These are phyloP conservation scores for Myotis myotis DNA, from an alignment of 2,797 vertebrate genomes.

Conservation along the genomic window DNA sequence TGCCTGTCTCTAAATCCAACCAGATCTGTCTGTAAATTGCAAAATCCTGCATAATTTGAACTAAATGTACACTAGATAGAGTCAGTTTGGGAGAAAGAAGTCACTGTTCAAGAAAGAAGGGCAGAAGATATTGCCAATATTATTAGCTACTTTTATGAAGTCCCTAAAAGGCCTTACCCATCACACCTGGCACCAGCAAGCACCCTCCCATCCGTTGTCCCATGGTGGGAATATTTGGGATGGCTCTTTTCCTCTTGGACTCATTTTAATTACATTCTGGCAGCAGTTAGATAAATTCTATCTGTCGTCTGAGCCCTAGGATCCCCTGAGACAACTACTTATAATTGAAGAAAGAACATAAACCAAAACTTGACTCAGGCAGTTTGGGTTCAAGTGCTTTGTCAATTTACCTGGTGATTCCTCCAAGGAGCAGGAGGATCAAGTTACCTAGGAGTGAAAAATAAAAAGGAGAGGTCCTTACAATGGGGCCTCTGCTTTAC, in stretches of 20 bases:
- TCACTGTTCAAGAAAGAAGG: background rate
- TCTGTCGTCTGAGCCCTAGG: constrained; percentile 69
- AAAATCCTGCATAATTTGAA: background rate
- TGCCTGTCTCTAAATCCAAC: background rate
- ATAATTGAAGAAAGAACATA: constrained; percentile 74
- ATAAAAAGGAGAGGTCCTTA: constrained; percentile 20
- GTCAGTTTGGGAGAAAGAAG: background rate
- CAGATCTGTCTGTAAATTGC: background rate
- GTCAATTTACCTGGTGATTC: constrained; percentile 63
- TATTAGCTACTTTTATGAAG: background rate
- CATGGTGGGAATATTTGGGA: constrained; percentile 59
- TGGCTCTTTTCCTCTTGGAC: constrained; percentile 68
- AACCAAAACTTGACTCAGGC: constrained; percentile 64
- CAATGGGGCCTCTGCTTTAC: background rate
- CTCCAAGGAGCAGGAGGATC: constrained; percentile 29
- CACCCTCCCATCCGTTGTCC: background rate
- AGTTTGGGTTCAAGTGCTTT: constrained; percentile 64
- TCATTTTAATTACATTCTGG: constrained; percentile 77
- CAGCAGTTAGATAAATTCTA: constrained; percentile 75
- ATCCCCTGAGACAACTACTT: constrained; percentile 61
- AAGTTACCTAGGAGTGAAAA: constrained; percentile 59
- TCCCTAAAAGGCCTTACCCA: background rate
- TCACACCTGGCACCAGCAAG: background rate
- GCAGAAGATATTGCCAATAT: background rate
- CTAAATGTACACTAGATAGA: background rate